These are phyloP conservation scores for Pterophyllum scalare DNA, from an alignment of 2,113 vertebrate genomes.

Conservation along the genomic window DNA sequence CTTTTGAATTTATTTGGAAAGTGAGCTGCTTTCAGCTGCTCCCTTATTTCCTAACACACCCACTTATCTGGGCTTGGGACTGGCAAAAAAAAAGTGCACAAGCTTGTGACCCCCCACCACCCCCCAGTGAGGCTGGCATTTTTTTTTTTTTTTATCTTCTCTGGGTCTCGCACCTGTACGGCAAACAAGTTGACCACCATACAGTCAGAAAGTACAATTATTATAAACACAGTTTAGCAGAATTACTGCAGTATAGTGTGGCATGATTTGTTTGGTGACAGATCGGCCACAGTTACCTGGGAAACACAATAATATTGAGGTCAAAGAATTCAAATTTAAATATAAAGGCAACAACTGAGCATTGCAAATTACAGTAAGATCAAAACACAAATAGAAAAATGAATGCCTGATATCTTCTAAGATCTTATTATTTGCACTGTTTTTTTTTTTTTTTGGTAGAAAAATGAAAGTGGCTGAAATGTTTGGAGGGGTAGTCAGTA, in stretches of 20 bases:
- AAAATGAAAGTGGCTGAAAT: constrained; percentile 7
- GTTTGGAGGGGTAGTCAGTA: constrained; percentile 46
- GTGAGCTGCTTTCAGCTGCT: neutral
- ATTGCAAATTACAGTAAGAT: neutral
- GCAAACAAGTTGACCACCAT: neutral
- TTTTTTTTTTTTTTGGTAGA: neutral
- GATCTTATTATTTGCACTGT: neutral
- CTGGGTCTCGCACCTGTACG: neutral
- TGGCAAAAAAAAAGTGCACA: neutral
- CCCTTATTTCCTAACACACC: neutral
- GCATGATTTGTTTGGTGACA: neutral
- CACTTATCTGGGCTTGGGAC: neutral
- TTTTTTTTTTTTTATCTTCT: neutral
- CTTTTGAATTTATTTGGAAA: neutral
- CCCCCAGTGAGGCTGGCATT: neutral
- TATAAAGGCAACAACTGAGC: too few relatives aligned
- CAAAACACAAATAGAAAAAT: neutral
- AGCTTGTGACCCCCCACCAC: neutral
- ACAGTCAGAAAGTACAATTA: neutral
- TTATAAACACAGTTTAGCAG: neutral
- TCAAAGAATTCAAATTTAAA: neutral
- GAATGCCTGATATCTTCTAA: neutral
- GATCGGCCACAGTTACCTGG: neutral
- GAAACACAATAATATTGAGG: neutral
- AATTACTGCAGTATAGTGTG: neutral